phyloP scores from a whole-genome alignment of 2,888 invertebrate species.

The Chrysina gloriosa region DNA sequence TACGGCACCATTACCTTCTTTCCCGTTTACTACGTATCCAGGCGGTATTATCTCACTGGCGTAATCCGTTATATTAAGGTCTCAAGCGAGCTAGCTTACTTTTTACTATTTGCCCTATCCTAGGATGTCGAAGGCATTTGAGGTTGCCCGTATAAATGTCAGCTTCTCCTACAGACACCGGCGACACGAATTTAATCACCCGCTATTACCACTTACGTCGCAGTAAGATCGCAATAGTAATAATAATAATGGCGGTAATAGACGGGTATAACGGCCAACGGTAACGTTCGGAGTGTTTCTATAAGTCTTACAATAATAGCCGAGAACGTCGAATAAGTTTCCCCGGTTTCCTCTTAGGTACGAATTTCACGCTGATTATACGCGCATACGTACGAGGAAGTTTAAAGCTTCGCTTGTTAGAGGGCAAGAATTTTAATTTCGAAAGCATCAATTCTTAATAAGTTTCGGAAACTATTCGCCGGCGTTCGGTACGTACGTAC shows the following conservation, averaged over 20 bases:
- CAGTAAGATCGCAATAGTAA: too few species aligned
- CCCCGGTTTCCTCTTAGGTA: too few species aligned
- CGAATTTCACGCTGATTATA: too few species aligned
- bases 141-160: background rate
- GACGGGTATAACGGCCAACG: too few species aligned
- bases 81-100: background rate
- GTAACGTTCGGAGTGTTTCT: too few species aligned
- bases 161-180: background rate
- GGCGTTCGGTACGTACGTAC: too few species aligned
- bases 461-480: background rate
- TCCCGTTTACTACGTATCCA: conserved; percentile 53
- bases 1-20: conserved; percentile 54
- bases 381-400: background rate
- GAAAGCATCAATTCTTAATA: background rate
- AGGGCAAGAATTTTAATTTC: background rate
- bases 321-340: too few species aligned
- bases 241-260: too few species aligned
- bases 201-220: background rate
- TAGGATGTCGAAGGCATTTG: background rate
- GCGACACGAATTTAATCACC: background rate
- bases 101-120: conserved; percentile 8
- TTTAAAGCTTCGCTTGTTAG: background rate
- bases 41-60: conserved; percentile 48
- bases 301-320: background rate
- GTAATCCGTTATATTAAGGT: conserved; percentile 43